Conservation (phyloP, 2,797 vertebrate genomes). For the Scarus forsteni region DNA sequence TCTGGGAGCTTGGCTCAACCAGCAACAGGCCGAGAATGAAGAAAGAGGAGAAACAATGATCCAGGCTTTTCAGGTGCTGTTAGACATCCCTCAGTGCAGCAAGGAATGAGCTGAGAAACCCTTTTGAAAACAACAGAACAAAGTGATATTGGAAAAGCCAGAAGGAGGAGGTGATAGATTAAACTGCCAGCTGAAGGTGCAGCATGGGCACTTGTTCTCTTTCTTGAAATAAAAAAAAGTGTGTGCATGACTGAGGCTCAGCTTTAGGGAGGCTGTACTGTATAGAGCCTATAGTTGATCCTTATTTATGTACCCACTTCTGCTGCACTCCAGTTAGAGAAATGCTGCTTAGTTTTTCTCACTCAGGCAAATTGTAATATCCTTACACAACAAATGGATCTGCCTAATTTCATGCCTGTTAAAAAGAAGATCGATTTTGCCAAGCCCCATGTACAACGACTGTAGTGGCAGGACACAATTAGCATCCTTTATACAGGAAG, state of each 20-base stretch:
- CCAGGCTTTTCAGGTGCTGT: constrained; percentile 37
- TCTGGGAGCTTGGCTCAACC: constrained; percentile 35
- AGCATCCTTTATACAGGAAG: too few relatives aligned
- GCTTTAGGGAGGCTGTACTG: constrained; percentile 30
- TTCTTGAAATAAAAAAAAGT: neutral
- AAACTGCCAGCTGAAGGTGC: constrained; percentile 50
- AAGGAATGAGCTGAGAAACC: constrained; percentile 47
- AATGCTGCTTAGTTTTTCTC: constrained; percentile 29
- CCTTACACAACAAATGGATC: neutral
- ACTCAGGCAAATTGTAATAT: constrained; percentile 5
- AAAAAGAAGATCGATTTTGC: too few relatives aligned
- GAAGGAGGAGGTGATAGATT: constrained; percentile 57
- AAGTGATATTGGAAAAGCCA: constrained; percentile 61
- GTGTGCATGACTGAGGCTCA: constrained; percentile 31
- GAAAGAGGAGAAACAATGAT: constrained; percentile 17
- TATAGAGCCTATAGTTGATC: constrained; percentile 37
- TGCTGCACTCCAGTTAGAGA: constrained; percentile 13
- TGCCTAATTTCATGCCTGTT: too few relatives aligned
- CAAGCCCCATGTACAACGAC: too few relatives aligned
- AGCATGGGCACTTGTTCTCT: constrained; percentile 36
- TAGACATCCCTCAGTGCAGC: constrained; percentile 53
- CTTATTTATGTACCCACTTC: constrained; percentile 24
- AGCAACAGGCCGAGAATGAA: constrained; percentile 8
- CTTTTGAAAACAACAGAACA: constrained; percentile 55
- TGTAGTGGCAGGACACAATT: too few relatives aligned